Evolutionary conservation across 2,797 vertebrate genomes (phyloP), one percentile per base, ranked within the genome.

Genomic region (Myotis findleyi): DNA sequence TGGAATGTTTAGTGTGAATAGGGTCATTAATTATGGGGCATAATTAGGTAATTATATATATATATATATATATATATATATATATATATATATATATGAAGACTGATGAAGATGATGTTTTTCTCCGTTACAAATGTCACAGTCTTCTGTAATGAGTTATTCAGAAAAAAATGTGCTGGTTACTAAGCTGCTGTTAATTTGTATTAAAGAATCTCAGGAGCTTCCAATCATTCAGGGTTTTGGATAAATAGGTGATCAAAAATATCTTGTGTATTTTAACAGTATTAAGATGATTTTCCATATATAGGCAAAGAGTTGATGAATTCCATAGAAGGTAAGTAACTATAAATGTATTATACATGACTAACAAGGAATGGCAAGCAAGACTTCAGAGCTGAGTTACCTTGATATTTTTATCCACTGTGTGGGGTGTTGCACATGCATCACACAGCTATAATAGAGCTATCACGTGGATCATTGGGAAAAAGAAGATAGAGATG

Each of bases 331-430:
- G 95, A 97, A 97, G 96, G 96, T 94, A 80, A 95, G n/a, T 90
- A 25, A 72, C 93, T 86, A 71, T 95, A 97, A 98, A 96, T 97
- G 75, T 89, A 91, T 73, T 96, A 91, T 97, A 95, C 89, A 95
- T 97, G 84, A 95, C 95, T 53, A 89, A 96, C 96, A 95, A 96
- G 57, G 84, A 89, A 93, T 79, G 95, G 88, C 86, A 96, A 94
- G 80, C 51, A 81, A 96, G 85, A 84, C 95, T 98, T 94, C 82
- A 95, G 95, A 95, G 92, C 94, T 97, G 96, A 97, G 95, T 91
- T 96, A 9, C 89, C 94, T 87, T 33, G 96, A 38, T 95, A 81
- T 96, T 97, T 97, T 97, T 98, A 97, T 97, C 97, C 93, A 41
- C 36, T 93, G 73, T 92, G 88, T 97, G 97, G 94, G 96, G 30